Conservation (phyloP, 2,797 vertebrate species). For the Paramormyrops hopkinsi region DNA sequence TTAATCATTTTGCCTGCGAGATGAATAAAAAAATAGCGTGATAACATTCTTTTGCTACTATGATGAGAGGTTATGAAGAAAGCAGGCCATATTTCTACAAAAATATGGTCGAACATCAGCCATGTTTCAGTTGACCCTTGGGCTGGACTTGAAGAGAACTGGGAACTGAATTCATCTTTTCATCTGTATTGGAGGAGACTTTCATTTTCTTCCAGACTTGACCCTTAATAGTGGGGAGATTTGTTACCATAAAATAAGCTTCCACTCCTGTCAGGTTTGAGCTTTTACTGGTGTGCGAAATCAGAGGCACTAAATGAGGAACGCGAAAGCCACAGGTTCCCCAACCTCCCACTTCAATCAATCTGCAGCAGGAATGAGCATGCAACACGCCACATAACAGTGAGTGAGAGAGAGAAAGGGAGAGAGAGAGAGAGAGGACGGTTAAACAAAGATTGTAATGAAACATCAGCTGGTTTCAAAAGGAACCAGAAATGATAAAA, state of each 20-base stretch:
- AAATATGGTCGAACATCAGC: not conserved
- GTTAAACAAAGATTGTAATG: constrained; percentile 24
- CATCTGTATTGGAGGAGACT: not conserved
- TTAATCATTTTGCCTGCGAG: not conserved
- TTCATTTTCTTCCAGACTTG: constrained; percentile 6
- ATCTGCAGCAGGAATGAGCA: not conserved
- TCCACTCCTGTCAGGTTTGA: not conserved
- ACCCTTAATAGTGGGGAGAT: not conserved
- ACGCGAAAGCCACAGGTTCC: not conserved
- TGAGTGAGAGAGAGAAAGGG: not conserved
- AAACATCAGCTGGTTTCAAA: constrained; percentile 20
- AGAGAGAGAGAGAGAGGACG: constrained; percentile 23
- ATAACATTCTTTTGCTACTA: not conserved
- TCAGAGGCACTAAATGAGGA: not conserved
- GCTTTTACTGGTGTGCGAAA: not conserved
- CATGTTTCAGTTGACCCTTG: not conserved
- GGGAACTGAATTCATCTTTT: not conserved
- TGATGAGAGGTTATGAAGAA: not conserved
- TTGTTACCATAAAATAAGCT: not conserved
- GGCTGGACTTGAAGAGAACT: not conserved
- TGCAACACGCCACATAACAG: not conserved
- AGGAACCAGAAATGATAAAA: not conserved
- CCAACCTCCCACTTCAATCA: not conserved
- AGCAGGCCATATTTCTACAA: not conserved
- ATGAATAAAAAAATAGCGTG: not conserved